These are phyloP conservation scores for Thalpophila matura DNA, from an alignment of 2,888 invertebrate species.

Conservation along the genomic window DNA sequence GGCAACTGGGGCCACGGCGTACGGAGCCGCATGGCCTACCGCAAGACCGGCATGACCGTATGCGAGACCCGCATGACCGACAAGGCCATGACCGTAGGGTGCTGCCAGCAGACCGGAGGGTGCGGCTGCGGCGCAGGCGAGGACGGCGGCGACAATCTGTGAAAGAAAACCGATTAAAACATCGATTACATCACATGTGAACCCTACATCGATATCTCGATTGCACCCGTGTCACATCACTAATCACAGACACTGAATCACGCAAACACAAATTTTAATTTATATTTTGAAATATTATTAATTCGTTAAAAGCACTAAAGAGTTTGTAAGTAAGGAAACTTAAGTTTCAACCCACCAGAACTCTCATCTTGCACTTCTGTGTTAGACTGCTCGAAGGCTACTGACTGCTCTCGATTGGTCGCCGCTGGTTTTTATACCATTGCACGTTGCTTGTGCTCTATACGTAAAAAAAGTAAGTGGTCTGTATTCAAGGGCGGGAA, in stretches of 20 bases:
- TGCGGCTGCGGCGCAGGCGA: conserved; percentile 86
- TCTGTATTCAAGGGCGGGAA: conserved; percentile 86
- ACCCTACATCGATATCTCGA: conserved; percentile 43
- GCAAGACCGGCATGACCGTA: conserved; percentile 67
- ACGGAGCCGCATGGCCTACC: conserved; percentile 69
- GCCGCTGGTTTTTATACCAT: conserved; percentile 84
- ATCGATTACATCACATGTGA: conserved; percentile 56
- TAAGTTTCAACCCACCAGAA: conserved; percentile 85
- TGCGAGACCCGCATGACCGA: conserved; percentile 67
- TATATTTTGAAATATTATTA: conserved; percentile 20
- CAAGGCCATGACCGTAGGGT: conserved; percentile 74
- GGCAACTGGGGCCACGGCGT: conserved; percentile 70
- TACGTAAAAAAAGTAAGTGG: conserved; percentile 89
- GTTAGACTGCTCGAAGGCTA: conserved; percentile 90
- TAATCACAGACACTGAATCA: conserved; percentile 62
- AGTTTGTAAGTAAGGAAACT: conserved; percentile 62
- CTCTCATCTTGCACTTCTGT: conserved; percentile 90
- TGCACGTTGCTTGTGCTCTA: conserved; percentile 73
- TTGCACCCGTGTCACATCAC: conserved; percentile 54
- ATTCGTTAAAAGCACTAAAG: conserved; percentile 46
- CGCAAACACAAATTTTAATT: conserved; percentile 35
- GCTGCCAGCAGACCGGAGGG: conserved; percentile 83
- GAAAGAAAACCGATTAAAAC: conserved; percentile 69
- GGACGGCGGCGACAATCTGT: conserved; percentile 91
- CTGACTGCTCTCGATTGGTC: conserved; percentile 87